These are phyloP conservation scores for Crotalus viridis DNA, from an alignment of 2,113 vertebrate genomes.

Conservation along the genomic window DNA sequence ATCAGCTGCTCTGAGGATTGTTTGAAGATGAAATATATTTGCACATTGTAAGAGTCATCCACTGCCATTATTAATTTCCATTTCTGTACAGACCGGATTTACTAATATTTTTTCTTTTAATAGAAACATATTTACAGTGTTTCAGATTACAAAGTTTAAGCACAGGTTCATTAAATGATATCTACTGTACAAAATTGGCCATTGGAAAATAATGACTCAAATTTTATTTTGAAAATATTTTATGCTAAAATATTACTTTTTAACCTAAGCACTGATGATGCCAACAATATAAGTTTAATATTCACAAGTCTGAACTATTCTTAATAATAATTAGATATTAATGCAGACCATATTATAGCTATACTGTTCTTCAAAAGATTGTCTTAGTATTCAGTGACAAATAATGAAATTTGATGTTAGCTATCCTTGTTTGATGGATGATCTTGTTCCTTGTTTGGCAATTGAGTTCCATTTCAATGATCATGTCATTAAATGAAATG, in stretches of 20 bases:
- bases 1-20: neutral
- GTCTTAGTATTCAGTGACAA: neutral
- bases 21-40: neutral
- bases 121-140: neutral
- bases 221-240: neutral
- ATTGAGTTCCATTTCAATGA: neutral
- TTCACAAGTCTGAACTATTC: accelerated
- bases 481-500: neutral
- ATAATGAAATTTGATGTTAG: neutral
- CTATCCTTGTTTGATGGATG: neutral
- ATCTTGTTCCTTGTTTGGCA: neutral
- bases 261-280: neutral
- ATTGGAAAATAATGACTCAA: neutral
- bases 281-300: neutral
- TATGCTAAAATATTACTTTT: neutral
- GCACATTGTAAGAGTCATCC: accelerated
- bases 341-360: neutral
- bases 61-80: neutral
- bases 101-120: neutral
- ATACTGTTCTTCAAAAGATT: neutral
- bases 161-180: neutral
- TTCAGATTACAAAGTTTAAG: neutral
- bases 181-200: neutral
- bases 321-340: neutral
- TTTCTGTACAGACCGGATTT: neutral